Evolutionary conservation across 2,888 invertebrate species (phyloP), one percentile per base, ranked within the genome.

Genomic region (Ganaspis brasiliensis): DNA sequence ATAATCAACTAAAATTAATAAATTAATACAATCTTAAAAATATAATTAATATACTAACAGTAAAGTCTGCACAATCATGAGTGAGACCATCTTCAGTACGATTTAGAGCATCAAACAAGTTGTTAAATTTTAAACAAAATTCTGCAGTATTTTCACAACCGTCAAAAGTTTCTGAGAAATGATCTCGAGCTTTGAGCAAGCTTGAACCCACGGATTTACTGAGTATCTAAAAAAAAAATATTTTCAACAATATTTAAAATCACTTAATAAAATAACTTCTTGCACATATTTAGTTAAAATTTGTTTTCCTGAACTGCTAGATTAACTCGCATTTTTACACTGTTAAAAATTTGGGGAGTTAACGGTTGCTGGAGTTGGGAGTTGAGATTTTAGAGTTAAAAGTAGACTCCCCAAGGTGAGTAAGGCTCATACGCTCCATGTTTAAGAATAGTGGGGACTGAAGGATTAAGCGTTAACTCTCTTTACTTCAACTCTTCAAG

Each of bases 31-130:
- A 61, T 35, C 9, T 1, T 59, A 31, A 59, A 59, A 10, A 21
- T 31, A 1, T 9, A 35, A 24, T 59, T 12, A 59, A 31, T 59
- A 26, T 61, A 24, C 24, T 70, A n/a, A 70, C 70, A 21, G n/a
- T n/a, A 31, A 70, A 70, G 26, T 70, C 45, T 26, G 24, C 14
- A n/a, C 45, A 45, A 1, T 45, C 70, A n/a, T 40, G 45, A 2
- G 21, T 70, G 9, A 21, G 52, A 45, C 70, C 49, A 19, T 70
- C 1, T 45, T 70, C n/a, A 40, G 37, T 37, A 9, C 70, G 16
- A 70, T 70, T 70, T 14, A 70, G 70, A 14, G 24, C n/a, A 45
- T 70, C 49, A 21, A 70, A 70, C 5, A 70, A 21, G 8, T 21
- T 52, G 10, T 49, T 70, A 6, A 70, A 24, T 1, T 19, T 37